Evolutionary conservation across 2,797 vertebrate species (phyloP), one percentile per base, ranked within the genome.

Genomic region (Lacerta bilineata): DNA sequence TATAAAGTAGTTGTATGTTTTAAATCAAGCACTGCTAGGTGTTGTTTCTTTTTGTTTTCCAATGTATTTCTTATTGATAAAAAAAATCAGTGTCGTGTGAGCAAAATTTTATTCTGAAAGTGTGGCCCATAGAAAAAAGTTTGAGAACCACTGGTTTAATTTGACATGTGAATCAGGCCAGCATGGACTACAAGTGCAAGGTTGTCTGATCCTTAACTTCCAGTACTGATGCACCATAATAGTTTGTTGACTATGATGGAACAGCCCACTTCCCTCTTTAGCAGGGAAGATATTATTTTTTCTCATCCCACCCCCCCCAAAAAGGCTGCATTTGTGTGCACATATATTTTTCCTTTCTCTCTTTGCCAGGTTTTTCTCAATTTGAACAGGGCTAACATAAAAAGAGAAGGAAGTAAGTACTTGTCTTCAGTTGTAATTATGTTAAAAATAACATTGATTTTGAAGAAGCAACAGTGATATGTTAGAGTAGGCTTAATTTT

Each of bases 401-500:
- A 96, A 93, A 94, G 9, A 33, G 97, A 97, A 89, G 97, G 96
- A 96, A 95, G 97, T 97, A 96, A 96, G 97, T 97, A 94, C 84
- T 55, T 83, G n/a, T 90, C 81, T 88, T 91, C 80, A 86, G 68
- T 23, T 91, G 13, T 27, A 3, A 3, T 87, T 94, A 89, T n/a
- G 8, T 72, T 83, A 59, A 68, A 81, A 66, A 18, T 61, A 20
- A 64, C 43, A n/a, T 33, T n/a, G 5, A 10, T 41, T 50, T 41
- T 25, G 23, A 86, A 18, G 55, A 18, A 55, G 29, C 50, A 23
- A 8, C 23, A 29, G 4, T 74, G 11, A 5, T 89, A 88, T 20
- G 17, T 74, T 39, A 81, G n/a, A 64, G 11, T 75, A 64, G 7
- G 61, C 82, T 50, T 18, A 78, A 50, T 17, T 33, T n/a, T 80